A percentile compares a stretch with the other conserved stretches of the same genome.
Conservation (phyloP, 1,140 invertebrate species). For the Oncopeltus fasciatus region DNA sequence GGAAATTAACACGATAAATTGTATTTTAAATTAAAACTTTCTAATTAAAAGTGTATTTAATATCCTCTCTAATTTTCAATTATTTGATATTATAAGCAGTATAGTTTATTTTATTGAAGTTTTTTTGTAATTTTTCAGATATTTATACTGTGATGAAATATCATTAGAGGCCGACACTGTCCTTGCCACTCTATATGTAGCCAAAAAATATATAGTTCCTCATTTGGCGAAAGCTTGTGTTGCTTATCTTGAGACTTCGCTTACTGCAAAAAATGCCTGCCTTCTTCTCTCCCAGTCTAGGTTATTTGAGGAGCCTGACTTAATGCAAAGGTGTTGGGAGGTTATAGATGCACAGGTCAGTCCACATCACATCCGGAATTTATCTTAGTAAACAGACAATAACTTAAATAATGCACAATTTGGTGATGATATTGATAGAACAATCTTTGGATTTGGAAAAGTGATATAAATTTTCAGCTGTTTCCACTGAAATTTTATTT, state of each 20-base stretch:
- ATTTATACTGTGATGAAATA: slow-evolving; percentile 92
- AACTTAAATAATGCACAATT: too few relatives aligned
- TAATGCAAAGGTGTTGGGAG: slow-evolving; percentile 89
- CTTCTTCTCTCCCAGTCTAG: slow-evolving; percentile 77
- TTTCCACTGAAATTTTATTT: too few relatives aligned
- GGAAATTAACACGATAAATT: too few relatives aligned
- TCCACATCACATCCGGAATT: slow-evolving; percentile 7
- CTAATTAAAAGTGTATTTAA: too few relatives aligned
- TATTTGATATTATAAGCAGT: too few relatives aligned
- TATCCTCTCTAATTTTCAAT: too few relatives aligned
- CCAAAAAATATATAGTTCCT: slow-evolving; percentile 87
- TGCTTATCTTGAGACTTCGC: slow-evolving; percentile 77
- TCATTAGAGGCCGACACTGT: slow-evolving; percentile 82
- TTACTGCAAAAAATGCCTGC: slow-evolving; percentile 85
- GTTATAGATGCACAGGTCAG: slow-evolving; percentile 80
- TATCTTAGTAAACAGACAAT: neutral
- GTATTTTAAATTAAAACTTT: too few relatives aligned
- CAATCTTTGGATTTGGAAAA: too few relatives aligned
- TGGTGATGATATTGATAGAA: too few relatives aligned
- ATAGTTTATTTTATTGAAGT: too few relatives aligned
- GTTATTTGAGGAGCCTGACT: slow-evolving; percentile 79
- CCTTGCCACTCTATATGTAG: slow-evolving; percentile 74
- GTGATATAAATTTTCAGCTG: too few relatives aligned
- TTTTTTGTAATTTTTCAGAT: slow-evolving; percentile 64
- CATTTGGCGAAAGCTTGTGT: slow-evolving; percentile 80